These are phyloP conservation scores for Cephus pulcher DNA, from an alignment of 2,888 invertebrate genomes.

Conservation along the genomic window DNA sequence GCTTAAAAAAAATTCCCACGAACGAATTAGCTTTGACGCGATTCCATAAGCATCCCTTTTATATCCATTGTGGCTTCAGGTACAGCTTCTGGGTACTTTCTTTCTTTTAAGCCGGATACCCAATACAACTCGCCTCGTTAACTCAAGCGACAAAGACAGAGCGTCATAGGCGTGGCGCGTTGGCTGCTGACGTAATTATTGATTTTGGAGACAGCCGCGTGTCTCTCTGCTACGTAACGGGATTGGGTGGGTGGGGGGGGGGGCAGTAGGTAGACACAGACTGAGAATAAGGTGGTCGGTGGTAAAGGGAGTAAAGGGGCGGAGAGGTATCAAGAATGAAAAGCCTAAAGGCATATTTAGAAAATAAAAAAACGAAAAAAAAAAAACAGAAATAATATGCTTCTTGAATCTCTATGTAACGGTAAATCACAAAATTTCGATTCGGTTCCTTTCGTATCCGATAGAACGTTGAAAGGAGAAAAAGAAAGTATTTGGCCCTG, in stretches of 20 bases:
- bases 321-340: neutral
- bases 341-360: neutral
- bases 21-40: neutral
- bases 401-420: neutral
- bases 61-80: neutral
- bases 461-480: too few relatives aligned
- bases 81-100: neutral
- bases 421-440: too few relatives aligned
- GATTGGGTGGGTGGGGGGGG: neutral
- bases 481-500: too few relatives aligned
- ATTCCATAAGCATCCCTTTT: neutral
- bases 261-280: neutral
- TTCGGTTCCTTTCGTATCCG: too few relatives aligned
- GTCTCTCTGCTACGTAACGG: neutral
- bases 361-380: neutral
- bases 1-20: neutral
- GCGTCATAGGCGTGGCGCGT: neutral
- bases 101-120: neutral
- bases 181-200: neutral
- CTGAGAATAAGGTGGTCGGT: neutral
- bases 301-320: neutral
- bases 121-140: neutral
- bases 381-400: neutral
- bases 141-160: neutral
- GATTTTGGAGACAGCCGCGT: neutral